These are phyloP conservation scores for Gryon sp. DNA, from an alignment of 1,140 invertebrate species.

Conservation along the genomic window DNA sequence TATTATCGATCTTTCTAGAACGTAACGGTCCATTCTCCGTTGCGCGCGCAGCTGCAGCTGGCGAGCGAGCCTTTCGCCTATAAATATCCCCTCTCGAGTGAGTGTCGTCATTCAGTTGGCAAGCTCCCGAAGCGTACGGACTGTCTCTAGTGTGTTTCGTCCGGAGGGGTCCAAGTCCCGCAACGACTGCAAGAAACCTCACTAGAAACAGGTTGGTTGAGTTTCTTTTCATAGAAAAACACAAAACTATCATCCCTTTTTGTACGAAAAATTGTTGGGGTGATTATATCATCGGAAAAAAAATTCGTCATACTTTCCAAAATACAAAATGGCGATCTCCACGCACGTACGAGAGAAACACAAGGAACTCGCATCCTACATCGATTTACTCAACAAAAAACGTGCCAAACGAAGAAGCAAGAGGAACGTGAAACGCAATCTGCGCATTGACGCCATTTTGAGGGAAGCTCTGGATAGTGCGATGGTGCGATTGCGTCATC, in stretches of 20 bases:
- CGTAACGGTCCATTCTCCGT: not conserved
- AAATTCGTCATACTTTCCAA: no score
- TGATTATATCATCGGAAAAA: not conserved
- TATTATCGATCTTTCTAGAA: not conserved
- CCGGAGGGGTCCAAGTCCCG: not conserved
- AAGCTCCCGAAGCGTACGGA: not conserved
- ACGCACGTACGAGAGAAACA: not conserved
- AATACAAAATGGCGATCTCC: not conserved
- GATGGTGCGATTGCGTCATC: not conserved
- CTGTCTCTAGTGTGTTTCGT: conserved; percentile 11
- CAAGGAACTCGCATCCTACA: not conserved
- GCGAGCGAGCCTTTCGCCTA: not conserved
- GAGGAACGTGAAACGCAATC: not conserved
- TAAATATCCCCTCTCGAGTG: not conserved
- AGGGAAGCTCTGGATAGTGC: not conserved
- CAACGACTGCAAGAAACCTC: not conserved
- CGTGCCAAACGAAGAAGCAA: no score
- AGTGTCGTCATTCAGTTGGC: not conserved
- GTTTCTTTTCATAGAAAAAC: not conserved
- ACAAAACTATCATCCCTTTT: not conserved
- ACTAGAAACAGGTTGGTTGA: conserved; percentile 17
- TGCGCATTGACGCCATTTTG: conserved; percentile 7
- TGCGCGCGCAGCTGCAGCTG: not conserved
- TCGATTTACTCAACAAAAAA: not conserved
- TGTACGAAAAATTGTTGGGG: not conserved